Evolutionary conservation across 2,113 vertebrate genomes (phyloP).

Genomic region (Eudyptes chrysolophus): DNA sequence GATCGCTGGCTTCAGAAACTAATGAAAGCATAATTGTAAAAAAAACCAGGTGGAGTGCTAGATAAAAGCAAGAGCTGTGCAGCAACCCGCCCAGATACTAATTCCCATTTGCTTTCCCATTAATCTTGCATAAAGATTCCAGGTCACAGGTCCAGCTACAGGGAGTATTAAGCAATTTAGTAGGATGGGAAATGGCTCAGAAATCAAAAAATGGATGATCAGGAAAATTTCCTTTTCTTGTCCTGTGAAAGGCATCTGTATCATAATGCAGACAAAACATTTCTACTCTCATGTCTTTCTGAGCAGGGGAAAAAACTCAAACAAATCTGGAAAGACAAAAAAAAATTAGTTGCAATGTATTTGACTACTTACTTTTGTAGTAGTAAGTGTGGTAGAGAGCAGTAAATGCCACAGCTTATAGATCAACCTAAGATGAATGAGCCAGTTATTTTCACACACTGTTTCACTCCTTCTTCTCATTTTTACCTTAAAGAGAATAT

Average conservation of each 20-base stretch:
- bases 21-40: constrained; percentile 54
- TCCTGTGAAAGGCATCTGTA: background rate
- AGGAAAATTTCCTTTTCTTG: background rate
- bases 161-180: constrained; percentile 68
- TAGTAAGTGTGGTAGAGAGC: background rate
- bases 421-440: constrained; percentile 38
- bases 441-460: constrained; percentile 10
- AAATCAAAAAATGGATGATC: constrained; percentile 30
- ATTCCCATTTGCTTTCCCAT: constrained; percentile 69
- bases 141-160: constrained; percentile 55
- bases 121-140: constrained; percentile 70
- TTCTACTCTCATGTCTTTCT: background rate
- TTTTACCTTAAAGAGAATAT: constrained; percentile 16
- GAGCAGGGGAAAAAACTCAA: background rate
- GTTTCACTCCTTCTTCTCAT: background rate
- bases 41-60: constrained; percentile 61
- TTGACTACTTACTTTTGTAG: background rate
- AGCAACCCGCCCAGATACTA: constrained; percentile 54
- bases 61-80: constrained; percentile 60
- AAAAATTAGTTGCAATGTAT: background rate
- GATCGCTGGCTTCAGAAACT: constrained; percentile 41
- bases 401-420: constrained; percentile 14
- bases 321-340: background rate
- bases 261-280: background rate
- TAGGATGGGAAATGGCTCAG: constrained; percentile 2